Conservation (phyloP, 2,888 invertebrate species). For the Temnothorax unifasciatus region DNA sequence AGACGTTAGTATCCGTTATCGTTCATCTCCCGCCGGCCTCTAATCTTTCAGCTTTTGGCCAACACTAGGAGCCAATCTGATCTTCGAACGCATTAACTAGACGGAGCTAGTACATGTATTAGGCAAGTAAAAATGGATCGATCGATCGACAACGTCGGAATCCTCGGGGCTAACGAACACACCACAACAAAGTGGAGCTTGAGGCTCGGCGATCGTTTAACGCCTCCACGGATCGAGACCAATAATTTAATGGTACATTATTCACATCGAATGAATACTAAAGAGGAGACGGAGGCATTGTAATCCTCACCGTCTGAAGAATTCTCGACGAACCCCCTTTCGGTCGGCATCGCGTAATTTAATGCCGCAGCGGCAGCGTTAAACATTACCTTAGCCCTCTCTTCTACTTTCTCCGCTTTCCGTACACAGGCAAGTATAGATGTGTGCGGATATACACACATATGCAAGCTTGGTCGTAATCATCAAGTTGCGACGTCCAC, state of each 20-base stretch:
- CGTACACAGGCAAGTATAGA: neutral
- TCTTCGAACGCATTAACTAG: slow-evolving; percentile 63
- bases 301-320: slow-evolving; percentile 73
- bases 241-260: slow-evolving; percentile 82
- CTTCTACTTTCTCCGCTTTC: slow-evolving; percentile 17
- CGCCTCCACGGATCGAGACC: slow-evolving; percentile 74
- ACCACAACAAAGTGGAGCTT: slow-evolving; percentile 39
- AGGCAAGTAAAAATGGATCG: slow-evolving; percentile 66
- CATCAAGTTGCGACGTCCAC: slow-evolving; percentile 20
- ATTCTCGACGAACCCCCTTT: slow-evolving; percentile 71
- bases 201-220: slow-evolving; percentile 77
- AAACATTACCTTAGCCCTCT: slow-evolving; percentile 27
- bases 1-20: slow-evolving; percentile 10
- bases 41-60: slow-evolving; percentile 36
- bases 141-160: slow-evolving; percentile 53
- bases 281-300: slow-evolving; percentile 70
- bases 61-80: slow-evolving; percentile 61
- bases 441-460: neutral
- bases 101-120: slow-evolving; percentile 37
- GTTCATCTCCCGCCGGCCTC: neutral
- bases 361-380: slow-evolving; percentile 55
- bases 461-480: slow-evolving; percentile 6
- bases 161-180: slow-evolving; percentile 56
- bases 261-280: slow-evolving; percentile 81
- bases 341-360: slow-evolving; percentile 69